These are phyloP conservation scores for Xerus rutilus DNA, from an alignment of 2,797 vertebrate species.

Conservation along the genomic window DNA sequence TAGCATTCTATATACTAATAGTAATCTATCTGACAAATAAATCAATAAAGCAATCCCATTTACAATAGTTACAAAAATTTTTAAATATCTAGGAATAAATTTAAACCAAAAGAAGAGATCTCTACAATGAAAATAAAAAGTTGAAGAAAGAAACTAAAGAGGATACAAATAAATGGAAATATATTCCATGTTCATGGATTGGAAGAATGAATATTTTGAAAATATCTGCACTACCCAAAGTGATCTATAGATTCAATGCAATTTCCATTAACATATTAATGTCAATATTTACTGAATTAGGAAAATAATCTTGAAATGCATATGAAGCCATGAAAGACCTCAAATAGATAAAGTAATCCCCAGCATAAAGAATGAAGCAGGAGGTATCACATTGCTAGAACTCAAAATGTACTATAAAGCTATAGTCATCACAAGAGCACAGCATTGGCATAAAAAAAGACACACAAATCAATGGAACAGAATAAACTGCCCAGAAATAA, in stretches of 20 bases:
- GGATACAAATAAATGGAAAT: not conserved
- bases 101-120: not conserved
- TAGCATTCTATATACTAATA: not conserved
- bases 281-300: not conserved
- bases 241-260: not conserved
- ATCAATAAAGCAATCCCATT: not conserved
- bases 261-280: not conserved
- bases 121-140: not conserved
- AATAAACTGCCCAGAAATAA: not conserved
- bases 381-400: not conserved
- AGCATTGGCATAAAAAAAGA: not conserved
- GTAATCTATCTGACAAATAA: not conserved
- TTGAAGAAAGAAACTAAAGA: not conserved
- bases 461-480: not conserved
- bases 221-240: not conserved
- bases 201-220: not conserved
- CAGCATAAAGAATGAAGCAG: not conserved
- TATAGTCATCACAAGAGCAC: not conserved
- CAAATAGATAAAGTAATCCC: not conserved
- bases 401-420: not conserved
- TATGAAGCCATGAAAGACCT: not conserved
- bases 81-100: not conserved
- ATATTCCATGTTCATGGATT: not conserved
- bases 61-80: not conserved
- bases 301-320: not conserved